phyloP scores from a whole-genome alignment of 2,888 invertebrate species.

The Boloria selene region DNA sequence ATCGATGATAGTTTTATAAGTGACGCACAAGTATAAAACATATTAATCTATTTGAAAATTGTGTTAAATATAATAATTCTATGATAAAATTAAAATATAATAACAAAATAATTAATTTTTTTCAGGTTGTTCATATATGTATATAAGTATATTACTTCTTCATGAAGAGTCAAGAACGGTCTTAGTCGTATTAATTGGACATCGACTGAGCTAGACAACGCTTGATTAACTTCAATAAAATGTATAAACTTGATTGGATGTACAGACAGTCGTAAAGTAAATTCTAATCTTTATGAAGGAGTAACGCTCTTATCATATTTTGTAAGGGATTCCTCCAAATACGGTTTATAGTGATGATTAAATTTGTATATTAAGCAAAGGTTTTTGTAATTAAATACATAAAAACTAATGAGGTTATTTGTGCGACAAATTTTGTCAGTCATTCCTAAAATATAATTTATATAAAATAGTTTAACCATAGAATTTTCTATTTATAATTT shows the following conservation, averaged over 20 bases:
- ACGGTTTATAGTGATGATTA: no score
- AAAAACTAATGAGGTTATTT: no score
- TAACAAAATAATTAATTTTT: no score
- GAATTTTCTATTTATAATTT: background rate
- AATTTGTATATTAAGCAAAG: no score
- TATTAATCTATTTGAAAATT: background rate
- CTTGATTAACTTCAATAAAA: conserved; percentile 38
- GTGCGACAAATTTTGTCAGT: no score
- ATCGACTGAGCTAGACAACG: conserved; percentile 35
- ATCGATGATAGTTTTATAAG: background rate
- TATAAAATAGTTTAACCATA: no score
- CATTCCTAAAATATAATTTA: no score
- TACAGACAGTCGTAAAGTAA: conserved; percentile 37
- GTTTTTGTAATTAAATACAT: no score
- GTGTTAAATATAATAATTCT: no score
- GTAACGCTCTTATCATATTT: conserved; percentile 20
- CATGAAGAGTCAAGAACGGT: background rate
- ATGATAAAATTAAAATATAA: no score
- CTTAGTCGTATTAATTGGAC: conserved; percentile 28
- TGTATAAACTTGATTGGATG: conserved; percentile 32
- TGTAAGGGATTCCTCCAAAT: background rate
- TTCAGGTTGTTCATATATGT: background rate
- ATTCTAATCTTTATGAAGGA: conserved; percentile 22
- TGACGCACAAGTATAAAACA: background rate
- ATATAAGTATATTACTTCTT: background rate